These are phyloP conservation scores for Dasypogon diadema DNA, from an alignment of 2,888 invertebrate species.

Conservation along the genomic window DNA sequence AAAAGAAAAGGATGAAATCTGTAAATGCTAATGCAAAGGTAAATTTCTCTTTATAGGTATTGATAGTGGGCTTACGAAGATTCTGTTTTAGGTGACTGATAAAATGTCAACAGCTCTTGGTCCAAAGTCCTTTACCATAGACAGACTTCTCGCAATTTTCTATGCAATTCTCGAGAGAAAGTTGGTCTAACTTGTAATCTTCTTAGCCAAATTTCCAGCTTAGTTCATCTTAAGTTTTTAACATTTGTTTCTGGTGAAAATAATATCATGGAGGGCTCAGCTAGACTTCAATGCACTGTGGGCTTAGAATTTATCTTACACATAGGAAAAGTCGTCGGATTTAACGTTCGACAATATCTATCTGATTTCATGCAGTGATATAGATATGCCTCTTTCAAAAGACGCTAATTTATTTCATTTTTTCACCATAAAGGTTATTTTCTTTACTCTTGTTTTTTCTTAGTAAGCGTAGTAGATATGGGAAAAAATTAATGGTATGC, in stretches of 20 bases:
- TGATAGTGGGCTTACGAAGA: background rate
- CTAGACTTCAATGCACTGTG: conserved; percentile 89
- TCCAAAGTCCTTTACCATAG: conserved; percentile 85
- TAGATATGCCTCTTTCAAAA: too few species aligned
- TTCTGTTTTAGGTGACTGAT: conserved; percentile 66
- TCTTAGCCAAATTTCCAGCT: conserved; percentile 87
- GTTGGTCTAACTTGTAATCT: conserved; percentile 88
- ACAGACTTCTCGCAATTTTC: conserved; percentile 88
- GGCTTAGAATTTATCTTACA: conserved; percentile 83
- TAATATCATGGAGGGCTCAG: conserved; percentile 77
- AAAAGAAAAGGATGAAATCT: conserved; percentile 75
- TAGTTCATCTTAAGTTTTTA: conserved; percentile 86
- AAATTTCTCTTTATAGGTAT: background rate
- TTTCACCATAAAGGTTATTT: too few species aligned
- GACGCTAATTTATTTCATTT: too few species aligned
- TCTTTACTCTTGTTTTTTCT: too few species aligned
- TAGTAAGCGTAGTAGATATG: too few species aligned
- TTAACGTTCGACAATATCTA: conserved; percentile 82
- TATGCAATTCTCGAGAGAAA: conserved; percentile 88
- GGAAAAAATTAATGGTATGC: too few species aligned
- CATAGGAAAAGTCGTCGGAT: conserved; percentile 81
- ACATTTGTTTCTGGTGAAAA: conserved; percentile 78
- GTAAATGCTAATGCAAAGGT: conserved; percentile 74
- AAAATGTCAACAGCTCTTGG: conserved; percentile 79
- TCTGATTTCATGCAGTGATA: conserved; percentile 74